Conservation (phyloP, 2,113 vertebrate genomes). For the Mus spicilegus region DNA sequence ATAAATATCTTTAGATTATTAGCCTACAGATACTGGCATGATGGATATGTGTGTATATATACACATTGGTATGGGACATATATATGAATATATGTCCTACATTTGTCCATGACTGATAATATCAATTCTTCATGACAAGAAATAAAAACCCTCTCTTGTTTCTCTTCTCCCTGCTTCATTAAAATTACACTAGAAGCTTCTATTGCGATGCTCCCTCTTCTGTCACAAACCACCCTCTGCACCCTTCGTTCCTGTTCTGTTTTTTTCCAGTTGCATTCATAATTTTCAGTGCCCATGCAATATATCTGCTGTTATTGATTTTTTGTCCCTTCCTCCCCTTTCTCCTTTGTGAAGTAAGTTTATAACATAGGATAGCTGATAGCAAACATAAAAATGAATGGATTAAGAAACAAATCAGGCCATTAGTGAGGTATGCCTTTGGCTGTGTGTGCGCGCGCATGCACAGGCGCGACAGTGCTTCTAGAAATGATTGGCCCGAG, state of each 20-base stretch:
- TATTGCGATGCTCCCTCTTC: background rate
- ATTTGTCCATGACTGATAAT: background rate
- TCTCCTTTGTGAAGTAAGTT: background rate
- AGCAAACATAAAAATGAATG: background rate
- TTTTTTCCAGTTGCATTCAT: background rate
- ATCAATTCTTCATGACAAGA: background rate
- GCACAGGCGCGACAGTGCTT: too few species aligned
- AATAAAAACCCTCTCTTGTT: background rate
- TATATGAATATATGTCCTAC: background rate
- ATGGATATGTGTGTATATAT: background rate
- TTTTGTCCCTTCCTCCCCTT: background rate
- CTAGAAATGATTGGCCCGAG: background rate
- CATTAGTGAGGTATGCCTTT: background rate
- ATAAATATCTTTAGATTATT: slow-evolving; percentile 13
- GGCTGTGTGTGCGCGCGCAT: background rate
- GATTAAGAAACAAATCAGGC: background rate
- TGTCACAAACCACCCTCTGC: too few species aligned
- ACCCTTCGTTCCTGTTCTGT: background rate
- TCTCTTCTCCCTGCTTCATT: background rate
- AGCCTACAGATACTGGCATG: background rate
- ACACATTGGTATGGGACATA: too few species aligned
- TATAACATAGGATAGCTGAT: background rate
- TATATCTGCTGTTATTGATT: background rate
- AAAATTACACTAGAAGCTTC: background rate
- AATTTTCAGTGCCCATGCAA: background rate